Percentiles rank a stretch among this genome's conserved stretches.
Evolutionary conservation across 2,797 vertebrate genomes (phyloP).

Genomic region (Gymnopithys bicolor): DNA sequence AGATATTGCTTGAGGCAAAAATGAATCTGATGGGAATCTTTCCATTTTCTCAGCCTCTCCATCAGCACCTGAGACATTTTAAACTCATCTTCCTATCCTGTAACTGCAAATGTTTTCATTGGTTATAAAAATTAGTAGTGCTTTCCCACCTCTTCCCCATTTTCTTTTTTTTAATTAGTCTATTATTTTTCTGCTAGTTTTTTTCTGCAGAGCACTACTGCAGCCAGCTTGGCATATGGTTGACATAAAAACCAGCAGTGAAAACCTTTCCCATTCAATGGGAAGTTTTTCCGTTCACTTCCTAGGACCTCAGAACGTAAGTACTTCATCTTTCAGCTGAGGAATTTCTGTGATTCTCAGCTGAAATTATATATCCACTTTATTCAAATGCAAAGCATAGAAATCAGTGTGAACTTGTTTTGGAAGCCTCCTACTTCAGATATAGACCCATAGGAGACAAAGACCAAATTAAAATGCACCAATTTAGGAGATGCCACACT

Average conservation of each 20-base stretch:
- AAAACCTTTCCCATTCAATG: neutral
- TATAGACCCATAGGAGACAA: neutral
- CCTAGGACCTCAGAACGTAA: neutral
- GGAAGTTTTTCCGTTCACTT: neutral
- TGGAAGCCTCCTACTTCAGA: neutral
- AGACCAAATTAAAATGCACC: neutral
- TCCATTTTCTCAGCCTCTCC: neutral
- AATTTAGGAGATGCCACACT: neutral
- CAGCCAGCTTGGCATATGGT: neutral
- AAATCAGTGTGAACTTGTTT: neutral
- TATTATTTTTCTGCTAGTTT: neutral
- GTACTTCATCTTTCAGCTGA: neutral
- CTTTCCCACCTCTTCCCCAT: fast-evolving
- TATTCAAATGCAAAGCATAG: neutral
- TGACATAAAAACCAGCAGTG: neutral
- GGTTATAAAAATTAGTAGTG: neutral
- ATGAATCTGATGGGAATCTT: neutral
- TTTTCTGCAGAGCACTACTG: neutral
- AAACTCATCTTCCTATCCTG: neutral
- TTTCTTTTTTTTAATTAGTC: neutral
- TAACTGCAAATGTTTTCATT: neutral
- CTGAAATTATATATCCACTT: neutral
- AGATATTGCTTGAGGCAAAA: neutral
- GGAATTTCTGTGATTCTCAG: neutral
- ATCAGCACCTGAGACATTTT: neutral